Evolutionary conservation across 2,888 invertebrate species (phyloP), one percentile per base, ranked within the genome.

Genomic region (Dicyrtoma fusca): DNA sequence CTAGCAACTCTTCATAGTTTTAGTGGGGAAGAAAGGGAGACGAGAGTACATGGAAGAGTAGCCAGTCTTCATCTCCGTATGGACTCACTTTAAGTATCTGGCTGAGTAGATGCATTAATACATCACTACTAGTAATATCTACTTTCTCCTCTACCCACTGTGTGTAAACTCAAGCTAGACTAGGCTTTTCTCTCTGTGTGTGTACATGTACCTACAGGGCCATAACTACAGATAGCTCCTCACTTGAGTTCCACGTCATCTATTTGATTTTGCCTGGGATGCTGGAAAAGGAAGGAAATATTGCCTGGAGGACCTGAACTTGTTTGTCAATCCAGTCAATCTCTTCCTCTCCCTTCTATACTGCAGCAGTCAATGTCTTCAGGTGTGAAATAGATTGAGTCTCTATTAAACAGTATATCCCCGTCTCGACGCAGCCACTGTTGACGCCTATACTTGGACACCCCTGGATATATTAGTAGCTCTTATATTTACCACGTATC

Each of bases 341-440:
- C 66, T 66, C 21, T 51, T 49, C 26, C 66, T 53, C 26, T 19
- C 47, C 14, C 45, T 21, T 45, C 25, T 25, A 11, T n/a, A 8
- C 14, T 21, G n/a, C n/a, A 17, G n/a, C 44, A 11, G 44, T 49
- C 23, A 34, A 53, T 34, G 66, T 66, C 53, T 42, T 53, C 66
- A 66, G 66, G 66, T 66, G 66, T 53, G 42, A 66, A 66, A 66
- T 66, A 53, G 53, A 66, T 66, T 55, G 53, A 66, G 66, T 53
- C 53, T 23, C 19, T 66, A 34, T 42, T 34, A 34, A 34, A 34
- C 34, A 34, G 8, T 34, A 34, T 34, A 34, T 34, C 34, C 34
- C 34, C 3, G 8, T 34, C 8, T 8, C 34, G 8, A 34, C 23
- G 57, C 17, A 57, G 4, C 53, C 34, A 5, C 34, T 34, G 34